Evolutionary conservation across 92 coral and sea anemone species (phyloP).

Genomic region (Actinostola sp.): DNA sequence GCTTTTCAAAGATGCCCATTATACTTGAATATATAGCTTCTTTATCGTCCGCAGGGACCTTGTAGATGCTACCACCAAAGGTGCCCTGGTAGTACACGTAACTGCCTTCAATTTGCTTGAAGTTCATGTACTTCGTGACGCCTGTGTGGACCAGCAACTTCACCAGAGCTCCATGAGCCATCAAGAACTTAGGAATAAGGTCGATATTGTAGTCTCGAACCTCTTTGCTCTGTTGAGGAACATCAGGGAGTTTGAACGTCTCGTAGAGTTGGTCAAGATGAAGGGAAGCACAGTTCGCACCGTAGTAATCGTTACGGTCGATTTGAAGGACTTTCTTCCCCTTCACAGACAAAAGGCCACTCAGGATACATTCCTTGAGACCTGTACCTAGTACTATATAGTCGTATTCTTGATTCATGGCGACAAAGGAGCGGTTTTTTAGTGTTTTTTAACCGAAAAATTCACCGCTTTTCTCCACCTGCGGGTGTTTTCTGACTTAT

Average conservation of each 20-base stretch:
- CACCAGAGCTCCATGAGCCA: constrained; percentile 87
- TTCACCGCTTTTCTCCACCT: constrained; percentile 21
- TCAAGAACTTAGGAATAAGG: constrained; percentile 88
- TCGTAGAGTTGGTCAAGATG: constrained; percentile 77
- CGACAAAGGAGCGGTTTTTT: constrained; percentile 12
- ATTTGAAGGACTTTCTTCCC: constrained; percentile 85
- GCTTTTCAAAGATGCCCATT: constrained; percentile 93
- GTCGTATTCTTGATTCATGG: constrained; percentile 89
- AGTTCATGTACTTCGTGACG: constrained; percentile 81
- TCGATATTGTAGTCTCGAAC: constrained; percentile 87
- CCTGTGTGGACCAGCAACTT: constrained; percentile 80
- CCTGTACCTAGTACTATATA: constrained; percentile 93
- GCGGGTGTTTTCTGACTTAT: constrained; percentile 31
- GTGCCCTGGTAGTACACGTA: constrained; percentile 61
- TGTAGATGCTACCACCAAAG: constrained; percentile 70
- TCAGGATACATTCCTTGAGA: constrained; percentile 92
- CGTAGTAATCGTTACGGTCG: constrained; percentile 86
- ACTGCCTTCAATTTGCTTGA: constrained; percentile 94
- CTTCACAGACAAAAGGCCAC: constrained; percentile 84
- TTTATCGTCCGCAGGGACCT: constrained; percentile 87
- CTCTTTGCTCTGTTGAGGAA: constrained; percentile 48
- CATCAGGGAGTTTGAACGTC: constrained; percentile 51
- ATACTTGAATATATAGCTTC: constrained; percentile 79
- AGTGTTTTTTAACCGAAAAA: neutral
- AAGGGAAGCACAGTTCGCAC: constrained; percentile 91